Evolutionary conservation across 2,797 vertebrate species (phyloP).

Genomic region (Chaetophractus vellerosus): DNA sequence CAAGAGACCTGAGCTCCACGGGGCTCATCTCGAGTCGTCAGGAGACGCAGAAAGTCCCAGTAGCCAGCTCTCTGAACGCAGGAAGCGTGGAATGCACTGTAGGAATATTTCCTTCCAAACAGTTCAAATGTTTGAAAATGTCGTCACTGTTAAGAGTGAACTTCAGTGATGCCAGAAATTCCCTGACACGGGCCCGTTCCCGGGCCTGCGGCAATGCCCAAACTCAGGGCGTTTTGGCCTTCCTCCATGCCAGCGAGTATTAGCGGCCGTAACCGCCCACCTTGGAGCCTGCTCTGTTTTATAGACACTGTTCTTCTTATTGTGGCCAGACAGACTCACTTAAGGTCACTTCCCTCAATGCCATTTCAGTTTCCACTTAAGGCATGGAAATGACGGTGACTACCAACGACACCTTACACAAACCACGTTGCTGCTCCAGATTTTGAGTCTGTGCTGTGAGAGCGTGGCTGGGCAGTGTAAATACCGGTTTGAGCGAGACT

Average conservation of each 20-base stretch:
- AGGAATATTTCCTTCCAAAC: neutral
- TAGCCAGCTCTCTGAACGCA: neutral
- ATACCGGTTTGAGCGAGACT: conserved; percentile 64
- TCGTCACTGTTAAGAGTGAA: neutral
- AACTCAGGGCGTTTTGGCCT: neutral
- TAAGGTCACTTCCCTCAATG: conserved; percentile 59
- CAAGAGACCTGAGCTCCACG: neutral
- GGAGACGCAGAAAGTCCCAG: neutral
- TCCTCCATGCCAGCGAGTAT: neutral
- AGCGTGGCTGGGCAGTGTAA: neutral
- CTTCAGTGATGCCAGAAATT: neutral
- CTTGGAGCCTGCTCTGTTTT: conserved; percentile 57
- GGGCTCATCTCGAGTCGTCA: fast-evolving
- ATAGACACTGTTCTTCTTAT: neutral
- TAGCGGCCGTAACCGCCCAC: conserved; percentile 40
- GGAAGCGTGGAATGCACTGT: neutral
- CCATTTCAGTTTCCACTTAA: conserved; percentile 6
- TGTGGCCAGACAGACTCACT: conserved; percentile 21
- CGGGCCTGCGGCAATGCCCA: neutral
- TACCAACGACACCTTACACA: neutral
- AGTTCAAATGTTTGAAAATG: neutral
- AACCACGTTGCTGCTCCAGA: neutral
- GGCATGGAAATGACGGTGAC: neutral
- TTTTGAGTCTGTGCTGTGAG: neutral
- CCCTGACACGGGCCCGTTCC: neutral